These are phyloP conservation scores for Oreotrochilus melanogaster DNA, from an alignment of 2,113 vertebrate genomes.

Conservation along the genomic window DNA sequence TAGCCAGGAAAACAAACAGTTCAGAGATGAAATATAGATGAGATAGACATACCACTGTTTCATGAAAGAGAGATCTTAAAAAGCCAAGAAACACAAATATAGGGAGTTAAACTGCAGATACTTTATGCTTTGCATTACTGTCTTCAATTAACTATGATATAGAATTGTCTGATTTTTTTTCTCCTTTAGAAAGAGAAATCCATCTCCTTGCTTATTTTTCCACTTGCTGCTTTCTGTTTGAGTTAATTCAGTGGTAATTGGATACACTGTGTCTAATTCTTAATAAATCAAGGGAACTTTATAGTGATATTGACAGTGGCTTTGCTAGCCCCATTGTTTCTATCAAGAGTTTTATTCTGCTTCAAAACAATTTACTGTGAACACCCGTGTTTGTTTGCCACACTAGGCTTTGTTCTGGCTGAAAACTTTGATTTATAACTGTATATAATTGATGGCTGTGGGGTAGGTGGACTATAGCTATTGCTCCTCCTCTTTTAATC, in stretches of 20 bases:
- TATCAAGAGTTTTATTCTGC: slow-evolving; percentile 80
- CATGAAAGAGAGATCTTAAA: slow-evolving; percentile 40
- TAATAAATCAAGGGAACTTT: slow-evolving; percentile 81
- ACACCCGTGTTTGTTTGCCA: slow-evolving; percentile 83
- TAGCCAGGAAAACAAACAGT: slow-evolving; percentile 46
- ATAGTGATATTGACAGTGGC: slow-evolving; percentile 79
- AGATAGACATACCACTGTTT: slow-evolving; percentile 18
- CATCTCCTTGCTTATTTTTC: slow-evolving; percentile 65
- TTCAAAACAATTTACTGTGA: slow-evolving; percentile 82
- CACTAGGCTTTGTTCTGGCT: slow-evolving; percentile 81
- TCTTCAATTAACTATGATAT: slow-evolving; percentile 53
- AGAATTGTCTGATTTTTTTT: slow-evolving; percentile 20
- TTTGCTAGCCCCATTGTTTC: slow-evolving; percentile 79
- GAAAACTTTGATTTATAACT: slow-evolving; percentile 87
- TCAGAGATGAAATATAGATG: slow-evolving; percentile 58
- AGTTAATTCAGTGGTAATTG: slow-evolving; percentile 70
- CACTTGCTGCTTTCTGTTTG: slow-evolving; percentile 67
- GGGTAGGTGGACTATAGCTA: slow-evolving; percentile 80
- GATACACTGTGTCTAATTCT: slow-evolving; percentile 81
- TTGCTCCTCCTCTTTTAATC: slow-evolving; percentile 87
- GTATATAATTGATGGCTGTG: slow-evolving; percentile 83
- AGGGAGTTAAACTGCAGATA: slow-evolving; percentile 33
- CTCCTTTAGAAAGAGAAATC: slow-evolving; percentile 48
- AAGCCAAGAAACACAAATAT: slow-evolving; percentile 48
- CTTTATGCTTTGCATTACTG: slow-evolving; percentile 28